Evolutionary conservation across 2,797 vertebrate species (phyloP).

Genomic region (Pangasius macronema): DNA sequence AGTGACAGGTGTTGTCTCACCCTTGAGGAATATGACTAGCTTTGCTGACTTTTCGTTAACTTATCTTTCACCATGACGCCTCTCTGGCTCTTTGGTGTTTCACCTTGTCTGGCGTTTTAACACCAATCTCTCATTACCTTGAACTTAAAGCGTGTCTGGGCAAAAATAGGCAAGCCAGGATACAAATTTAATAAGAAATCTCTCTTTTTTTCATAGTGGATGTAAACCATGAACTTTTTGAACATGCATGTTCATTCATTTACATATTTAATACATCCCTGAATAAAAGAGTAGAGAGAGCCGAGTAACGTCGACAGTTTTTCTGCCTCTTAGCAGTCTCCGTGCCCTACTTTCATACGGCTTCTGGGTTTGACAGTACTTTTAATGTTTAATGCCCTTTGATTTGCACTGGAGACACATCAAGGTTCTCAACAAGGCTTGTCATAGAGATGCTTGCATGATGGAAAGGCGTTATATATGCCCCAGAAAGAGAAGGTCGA

Average conservation of each 20-base stretch:
- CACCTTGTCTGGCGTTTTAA: conserved; percentile 17
- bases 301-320: conserved; percentile 42
- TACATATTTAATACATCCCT: conserved; percentile 36
- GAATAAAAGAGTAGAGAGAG: conserved; percentile 42
- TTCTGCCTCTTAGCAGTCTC: conserved; percentile 46
- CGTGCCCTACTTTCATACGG: conserved; percentile 54
- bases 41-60: background rate
- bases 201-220: background rate
- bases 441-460: conserved; percentile 41
- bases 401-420: conserved; percentile 72
- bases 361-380: conserved; percentile 58
- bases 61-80: background rate
- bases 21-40: background rate
- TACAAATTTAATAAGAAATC: background rate
- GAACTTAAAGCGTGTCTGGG: background rate
- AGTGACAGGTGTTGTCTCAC: conserved; percentile 32
- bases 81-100: background rate
- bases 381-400: conserved; percentile 83
- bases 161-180: background rate
- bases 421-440: conserved; percentile 51
- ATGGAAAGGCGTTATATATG: conserved; percentile 38
- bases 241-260: conserved; percentile 11
- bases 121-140: background rate
- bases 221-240: conserved; percentile 15
- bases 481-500: conserved; percentile 54